Percentiles rank a stretch among this genome's conserved stretches.
phyloP scores from a whole-genome alignment of 2,797 vertebrate genomes.

The Chelon auratus region DNA sequence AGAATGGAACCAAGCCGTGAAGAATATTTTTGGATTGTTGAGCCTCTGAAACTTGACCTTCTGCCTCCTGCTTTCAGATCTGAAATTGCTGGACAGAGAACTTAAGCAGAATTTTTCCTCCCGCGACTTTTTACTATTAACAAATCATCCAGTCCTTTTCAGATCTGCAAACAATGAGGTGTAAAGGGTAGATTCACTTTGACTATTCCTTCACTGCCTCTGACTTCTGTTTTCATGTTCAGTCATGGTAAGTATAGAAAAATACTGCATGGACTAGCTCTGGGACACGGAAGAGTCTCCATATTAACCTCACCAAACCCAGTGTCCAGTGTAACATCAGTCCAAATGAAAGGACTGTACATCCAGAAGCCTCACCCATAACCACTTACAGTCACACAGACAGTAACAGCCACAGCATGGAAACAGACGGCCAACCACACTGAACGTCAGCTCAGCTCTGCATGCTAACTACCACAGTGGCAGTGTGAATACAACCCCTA shows the following conservation, averaged over 20 bases:
- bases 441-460: constrained; percentile 64
- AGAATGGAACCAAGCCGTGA: constrained; percentile 50
- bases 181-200: constrained; percentile 29
- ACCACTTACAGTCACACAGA: constrained; percentile 60
- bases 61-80: constrained; percentile 51
- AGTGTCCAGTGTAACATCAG: constrained; percentile 58
- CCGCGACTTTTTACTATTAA: not conserved
- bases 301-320: constrained; percentile 75
- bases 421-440: constrained; percentile 47
- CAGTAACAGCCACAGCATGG: constrained; percentile 80
- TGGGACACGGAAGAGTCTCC: constrained; percentile 39
- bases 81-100: constrained; percentile 18
- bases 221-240: constrained; percentile 72
- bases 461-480: constrained; percentile 73
- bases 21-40: constrained; percentile 24
- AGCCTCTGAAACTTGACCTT: constrained; percentile 32
- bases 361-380: constrained; percentile 54
- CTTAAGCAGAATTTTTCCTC: not conserved
- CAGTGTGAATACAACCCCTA: constrained; percentile 58
- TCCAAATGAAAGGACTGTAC: constrained; percentile 20
- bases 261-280: constrained; percentile 76
- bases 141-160: constrained; percentile 10
- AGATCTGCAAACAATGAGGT: constrained; percentile 50
- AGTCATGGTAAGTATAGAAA: constrained; percentile 76
- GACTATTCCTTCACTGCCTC: constrained; percentile 66